Base-by-base conservation (phyloP, 2,113 vertebrate genomes). In the Hymenochirus boettgeri region DNA sequence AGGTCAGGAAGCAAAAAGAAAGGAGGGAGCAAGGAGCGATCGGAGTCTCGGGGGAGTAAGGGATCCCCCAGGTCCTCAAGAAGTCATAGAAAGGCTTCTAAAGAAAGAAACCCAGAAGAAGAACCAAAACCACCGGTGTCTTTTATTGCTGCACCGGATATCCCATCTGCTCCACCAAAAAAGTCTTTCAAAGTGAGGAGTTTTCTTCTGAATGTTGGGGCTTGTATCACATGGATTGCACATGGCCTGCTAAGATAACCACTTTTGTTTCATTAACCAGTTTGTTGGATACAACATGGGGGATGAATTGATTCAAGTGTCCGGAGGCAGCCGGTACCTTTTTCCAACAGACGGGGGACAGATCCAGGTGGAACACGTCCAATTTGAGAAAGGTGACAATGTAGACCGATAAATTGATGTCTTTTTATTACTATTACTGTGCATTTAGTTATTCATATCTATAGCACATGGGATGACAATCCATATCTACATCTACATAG, bases 271-370 rank as follows among this genome's bases (percentile, higher is more conserved):
- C 33, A 39, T 72, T 69, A 82, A 80, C 55, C 59, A 91, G 89
- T 95, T 96, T 75, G 75, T 39, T 33, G 95, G 94, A 48, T 98
- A 95, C 75, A 79, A 77, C 61, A 91, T 89, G 80, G 88, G 88
- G 37, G 86, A 94, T 2, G 48, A 67, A 70, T 46, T 95, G 58
- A 80, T 93, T 72, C 89, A 87, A 2, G 79, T 94, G 50, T 88
- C 85, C 1, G 94, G 94, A 51, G 62, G 70, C 27, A 77, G 70
- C 47, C 83, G 78, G 2, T 79, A 85, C 59, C 80, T 98, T 39
- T 96, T 88, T 78, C 93, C 93, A 50, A 86, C 86, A 1, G 92
- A 96, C 33, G 96, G 94, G 75, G 95, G 95, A 33, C 80, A 80
- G 57, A 89, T 99, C 73, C 85, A 84, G 67, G 90, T 93, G 73